Conservation (phyloP, 2,888 invertebrate species). For the Atrina japonica region DNA sequence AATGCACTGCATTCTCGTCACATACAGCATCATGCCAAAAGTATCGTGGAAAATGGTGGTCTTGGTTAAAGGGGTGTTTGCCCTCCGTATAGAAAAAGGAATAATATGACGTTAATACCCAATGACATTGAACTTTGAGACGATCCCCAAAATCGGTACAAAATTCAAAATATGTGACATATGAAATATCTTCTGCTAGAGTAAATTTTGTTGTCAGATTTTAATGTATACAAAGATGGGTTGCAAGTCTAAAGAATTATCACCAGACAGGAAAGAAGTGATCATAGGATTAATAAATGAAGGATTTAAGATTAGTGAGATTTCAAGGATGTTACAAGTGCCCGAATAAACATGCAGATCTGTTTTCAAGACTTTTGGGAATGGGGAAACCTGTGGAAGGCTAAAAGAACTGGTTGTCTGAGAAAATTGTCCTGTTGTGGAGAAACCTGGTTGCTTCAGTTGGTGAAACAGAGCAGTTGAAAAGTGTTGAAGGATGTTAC, state of each 20-base stretch:
- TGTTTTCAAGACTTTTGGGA: conserved; percentile 15
- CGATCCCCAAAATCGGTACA: conserved; percentile 3
- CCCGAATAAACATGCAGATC: conserved; percentile 11
- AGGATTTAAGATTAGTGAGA: conserved; percentile 11
- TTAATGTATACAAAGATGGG: conserved; percentile 14
- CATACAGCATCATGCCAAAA: too few species aligned
- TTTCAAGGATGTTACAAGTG: conserved; percentile 3
- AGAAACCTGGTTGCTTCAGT: conserved; percentile 14
- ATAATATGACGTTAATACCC: too few species aligned
- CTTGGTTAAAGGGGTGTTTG: neutral
- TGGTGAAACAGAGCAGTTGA: conserved; percentile 19
- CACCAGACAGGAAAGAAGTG: conserved; percentile 10
- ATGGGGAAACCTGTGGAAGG: neutral
- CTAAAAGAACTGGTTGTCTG: conserved; percentile 6
- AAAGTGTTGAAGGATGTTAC: conserved; percentile 23
- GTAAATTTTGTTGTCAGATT: too few species aligned
- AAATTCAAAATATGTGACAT: neutral
- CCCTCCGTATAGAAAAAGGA: conserved; percentile 18
- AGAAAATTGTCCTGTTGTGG: too few species aligned
- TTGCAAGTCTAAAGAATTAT: conserved; percentile 17
- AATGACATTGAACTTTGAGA: conserved; percentile 12
- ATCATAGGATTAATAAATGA: conserved; percentile 3
- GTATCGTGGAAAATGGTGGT: neutral
- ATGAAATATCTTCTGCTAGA: conserved; percentile 19
- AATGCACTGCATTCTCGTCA: too few species aligned